Base-by-base conservation (phyloP, 1,140 invertebrate genomes). In the Leptinotarsa texana region DNA sequence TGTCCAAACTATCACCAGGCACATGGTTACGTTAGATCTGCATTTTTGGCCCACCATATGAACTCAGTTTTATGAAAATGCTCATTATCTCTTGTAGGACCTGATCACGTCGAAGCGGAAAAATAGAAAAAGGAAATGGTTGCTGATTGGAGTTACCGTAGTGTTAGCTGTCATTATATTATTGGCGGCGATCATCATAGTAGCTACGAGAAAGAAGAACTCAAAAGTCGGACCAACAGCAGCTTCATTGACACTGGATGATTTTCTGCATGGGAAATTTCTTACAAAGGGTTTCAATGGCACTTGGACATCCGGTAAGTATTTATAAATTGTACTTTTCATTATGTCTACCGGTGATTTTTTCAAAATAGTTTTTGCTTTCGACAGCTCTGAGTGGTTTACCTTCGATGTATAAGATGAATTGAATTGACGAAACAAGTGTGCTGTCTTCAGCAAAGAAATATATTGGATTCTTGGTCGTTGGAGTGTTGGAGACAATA, bases 231-330 rank as follows among this genome's bases (percentile, higher is more conserved):
- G 42, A 21, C 48, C 70, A 13, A 63, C 73, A 3, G 72, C 66
- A 17, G 74, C 82, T 21, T 69, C 82, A 6, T 77, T 85, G 62
- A 78, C 78, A 27, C 81, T 89, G 75, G 86, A 88, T 72, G 85
- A 87, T 79, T 81, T 88, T 62, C 76, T 89, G 8, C 80, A 76
- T 2, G 86, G 86, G 22, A 82, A 82, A 73, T 84, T 88, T n/a
- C 83, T 82, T 70, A 82, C 88, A 1, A 84, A 83, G 61, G 80
- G 84, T 13, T 89, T 89, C 74, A 89, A 89, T 79, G 88, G 85
- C 65, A 88, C 87, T 47, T 89, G 88, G 88, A 83, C 88, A 65
- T 86, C 86, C 72, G 86, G 86, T 81, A 84, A 78, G 69, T 63
- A 17, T 27, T 18, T 17, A 51, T 8, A 3, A n/a, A 27, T n/a